Percentiles rank a stretch among this genome's conserved stretches.
These are phyloP conservation scores for Aphelocoma coerulescens DNA, from an alignment of 2,113 vertebrate species.

Conservation along the genomic window DNA sequence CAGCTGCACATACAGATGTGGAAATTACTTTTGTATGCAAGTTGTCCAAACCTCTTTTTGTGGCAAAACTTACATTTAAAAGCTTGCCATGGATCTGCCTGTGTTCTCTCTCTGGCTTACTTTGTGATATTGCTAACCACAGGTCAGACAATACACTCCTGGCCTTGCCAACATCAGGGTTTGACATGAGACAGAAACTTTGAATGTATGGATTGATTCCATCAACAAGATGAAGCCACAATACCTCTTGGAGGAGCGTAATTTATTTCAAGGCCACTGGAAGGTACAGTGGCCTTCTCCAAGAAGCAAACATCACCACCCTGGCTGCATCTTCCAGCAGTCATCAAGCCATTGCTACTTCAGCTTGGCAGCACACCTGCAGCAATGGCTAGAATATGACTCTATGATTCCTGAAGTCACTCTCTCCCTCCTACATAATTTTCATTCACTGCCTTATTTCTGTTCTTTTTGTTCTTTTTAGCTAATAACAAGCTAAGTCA, in stretches of 20 bases:
- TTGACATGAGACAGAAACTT: neutral
- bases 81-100: neutral
- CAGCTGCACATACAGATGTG: neutral
- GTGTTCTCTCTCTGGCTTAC: neutral
- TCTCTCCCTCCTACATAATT: neutral
- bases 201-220: neutral
- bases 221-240: neutral
- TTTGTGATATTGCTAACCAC: neutral
- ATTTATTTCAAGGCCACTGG: neutral
- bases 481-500: neutral
- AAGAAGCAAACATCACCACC: neutral
- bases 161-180: neutral
- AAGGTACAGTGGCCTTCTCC: neutral
- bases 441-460: neutral
- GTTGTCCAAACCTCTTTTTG: neutral
- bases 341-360: neutral
- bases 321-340: neutral
- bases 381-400: neutral
- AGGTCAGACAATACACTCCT: neutral
- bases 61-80: neutral
- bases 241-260: neutral
- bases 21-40: neutral
- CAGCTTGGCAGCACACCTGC: neutral
- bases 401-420: neutral
- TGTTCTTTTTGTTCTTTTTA: neutral